Evolutionary conservation across 2,888 invertebrate species (phyloP).

Genomic region (Siphlonurus alternatus): DNA sequence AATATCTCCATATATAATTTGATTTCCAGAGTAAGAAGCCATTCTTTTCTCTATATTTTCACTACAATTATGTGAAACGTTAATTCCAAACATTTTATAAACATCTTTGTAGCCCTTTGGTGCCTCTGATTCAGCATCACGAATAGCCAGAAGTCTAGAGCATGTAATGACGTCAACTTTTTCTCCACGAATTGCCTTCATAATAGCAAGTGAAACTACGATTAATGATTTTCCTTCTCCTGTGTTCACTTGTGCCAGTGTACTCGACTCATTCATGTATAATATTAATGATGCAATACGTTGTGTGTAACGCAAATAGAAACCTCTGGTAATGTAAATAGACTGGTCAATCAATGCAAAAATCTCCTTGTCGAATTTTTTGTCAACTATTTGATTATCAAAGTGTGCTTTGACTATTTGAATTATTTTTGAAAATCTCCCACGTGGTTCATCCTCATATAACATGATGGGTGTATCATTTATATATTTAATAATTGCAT

Average conservation of each 20-base stretch:
- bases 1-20: constrained; percentile 18
- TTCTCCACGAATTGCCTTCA: constrained; percentile 18
- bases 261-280: constrained; percentile 12
- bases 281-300: constrained; percentile 17
- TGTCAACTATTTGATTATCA: neutral
- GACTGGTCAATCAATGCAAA: neutral
- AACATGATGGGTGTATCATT: too few species aligned
- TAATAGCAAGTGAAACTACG: constrained; percentile 20
- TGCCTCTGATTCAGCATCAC: constrained; percentile 15
- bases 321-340: neutral
- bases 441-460: too few species aligned
- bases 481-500: too few species aligned
- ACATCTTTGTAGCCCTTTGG: constrained; percentile 13
- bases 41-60: constrained; percentile 16
- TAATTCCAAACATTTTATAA: constrained; percentile 18
- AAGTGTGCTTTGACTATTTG: neutral
- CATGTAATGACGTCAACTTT: constrained; percentile 23
- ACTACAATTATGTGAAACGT: constrained; percentile 19
- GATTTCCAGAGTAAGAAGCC: constrained; percentile 15
- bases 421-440: neutral
- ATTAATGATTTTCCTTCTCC: constrained; percentile 26
- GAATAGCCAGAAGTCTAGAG: constrained; percentile 20
- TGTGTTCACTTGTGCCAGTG: constrained; percentile 22
- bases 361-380: neutral
- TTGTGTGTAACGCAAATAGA: constrained; percentile 17